A percentile compares a stretch with the other conserved stretches of the same genome.
phyloP scores from a whole-genome alignment of 2,888 invertebrate species.

The Euplagia quadripunctaria region DNA sequence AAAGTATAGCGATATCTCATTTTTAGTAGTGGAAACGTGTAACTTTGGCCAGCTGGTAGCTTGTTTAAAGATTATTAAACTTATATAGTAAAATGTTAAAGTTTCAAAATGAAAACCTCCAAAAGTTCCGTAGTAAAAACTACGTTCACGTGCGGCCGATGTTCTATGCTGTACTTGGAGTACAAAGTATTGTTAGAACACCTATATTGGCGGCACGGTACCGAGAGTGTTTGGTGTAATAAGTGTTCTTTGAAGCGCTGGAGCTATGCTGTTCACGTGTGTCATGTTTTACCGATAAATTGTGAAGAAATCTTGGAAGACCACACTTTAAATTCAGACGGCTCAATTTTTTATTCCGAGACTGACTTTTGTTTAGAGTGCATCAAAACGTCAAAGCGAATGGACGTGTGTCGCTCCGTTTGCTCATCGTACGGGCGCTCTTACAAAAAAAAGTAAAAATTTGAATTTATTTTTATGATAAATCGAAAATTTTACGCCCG shows the following conservation, averaged over 20 bases:
- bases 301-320: constrained; percentile 46
- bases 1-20: constrained; percentile 30
- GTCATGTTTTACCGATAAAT: constrained; percentile 69
- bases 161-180: constrained; percentile 64
- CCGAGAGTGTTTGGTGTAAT: constrained; percentile 68
- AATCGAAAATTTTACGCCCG: too few relatives aligned
- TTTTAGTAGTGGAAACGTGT: constrained; percentile 18
- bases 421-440: too few relatives aligned
- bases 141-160: constrained; percentile 65
- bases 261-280: constrained; percentile 69
- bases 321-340: constrained; percentile 34
- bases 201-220: constrained; percentile 77
- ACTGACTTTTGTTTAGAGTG: constrained; percentile 67
- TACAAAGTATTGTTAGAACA: constrained; percentile 73
- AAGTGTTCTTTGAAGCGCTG: constrained; percentile 67
- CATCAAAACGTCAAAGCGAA: too few relatives aligned
- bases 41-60: constrained; percentile 25
- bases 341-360: constrained; percentile 43
- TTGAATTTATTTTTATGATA: too few relatives aligned
- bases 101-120: constrained; percentile 55
- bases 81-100: constrained; percentile 44
- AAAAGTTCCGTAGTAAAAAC: constrained; percentile 48
- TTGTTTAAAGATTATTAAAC: constrained; percentile 47
- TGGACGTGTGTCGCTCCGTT: too few relatives aligned
- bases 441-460: too few relatives aligned